Conservation (phyloP, 2,888 invertebrate species). For the Oxyscelio sp. region DNA sequence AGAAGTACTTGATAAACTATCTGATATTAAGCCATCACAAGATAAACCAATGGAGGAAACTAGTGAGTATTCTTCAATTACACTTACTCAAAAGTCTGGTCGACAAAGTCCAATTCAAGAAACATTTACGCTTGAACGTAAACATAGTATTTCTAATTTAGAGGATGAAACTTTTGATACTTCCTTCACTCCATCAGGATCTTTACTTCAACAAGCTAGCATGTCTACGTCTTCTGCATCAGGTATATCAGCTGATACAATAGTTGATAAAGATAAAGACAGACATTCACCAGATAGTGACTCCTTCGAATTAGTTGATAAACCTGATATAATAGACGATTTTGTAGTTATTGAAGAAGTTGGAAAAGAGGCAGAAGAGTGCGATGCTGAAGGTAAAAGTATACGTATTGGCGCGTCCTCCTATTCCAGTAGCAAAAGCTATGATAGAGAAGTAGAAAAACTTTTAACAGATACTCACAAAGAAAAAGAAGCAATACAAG, state of each 20-base stretch:
- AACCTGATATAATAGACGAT: slow-evolving; percentile 95
- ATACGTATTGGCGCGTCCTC: slow-evolving; percentile 90
- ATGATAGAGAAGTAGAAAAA: slow-evolving; percentile 90
- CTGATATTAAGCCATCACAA: slow-evolving; percentile 81
- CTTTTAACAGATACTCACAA: slow-evolving; percentile 79
- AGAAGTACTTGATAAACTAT: slow-evolving; percentile 88
- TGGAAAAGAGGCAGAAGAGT: slow-evolving; percentile 95
- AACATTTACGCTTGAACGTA: slow-evolving; percentile 78
- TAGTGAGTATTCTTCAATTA: slow-evolving; percentile 52
- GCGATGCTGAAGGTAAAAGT: slow-evolving; percentile 95
- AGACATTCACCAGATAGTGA: slow-evolving; percentile 93
- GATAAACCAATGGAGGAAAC: slow-evolving; percentile 73
- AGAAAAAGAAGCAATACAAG: slow-evolving; percentile 63
- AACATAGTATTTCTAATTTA: slow-evolving; percentile 87
- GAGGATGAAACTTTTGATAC: slow-evolving; percentile 90
- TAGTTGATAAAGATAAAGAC: slow-evolving; percentile 85
- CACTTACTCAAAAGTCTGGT: slow-evolving; percentile 74
- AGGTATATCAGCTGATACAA: slow-evolving; percentile 85
- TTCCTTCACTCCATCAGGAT: slow-evolving; percentile 73
- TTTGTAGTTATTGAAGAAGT: slow-evolving; percentile 97
- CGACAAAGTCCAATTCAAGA: slow-evolving; percentile 71
- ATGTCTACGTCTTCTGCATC: slow-evolving; percentile 87
- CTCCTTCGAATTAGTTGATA: slow-evolving; percentile 96
- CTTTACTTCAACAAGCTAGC: slow-evolving; percentile 84
- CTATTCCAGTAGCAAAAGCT: slow-evolving; percentile 89